Evolutionary conservation across 2,888 invertebrate genomes (phyloP), one percentile per base, ranked within the genome.

Genomic region (Hanleya hanleyi): DNA sequence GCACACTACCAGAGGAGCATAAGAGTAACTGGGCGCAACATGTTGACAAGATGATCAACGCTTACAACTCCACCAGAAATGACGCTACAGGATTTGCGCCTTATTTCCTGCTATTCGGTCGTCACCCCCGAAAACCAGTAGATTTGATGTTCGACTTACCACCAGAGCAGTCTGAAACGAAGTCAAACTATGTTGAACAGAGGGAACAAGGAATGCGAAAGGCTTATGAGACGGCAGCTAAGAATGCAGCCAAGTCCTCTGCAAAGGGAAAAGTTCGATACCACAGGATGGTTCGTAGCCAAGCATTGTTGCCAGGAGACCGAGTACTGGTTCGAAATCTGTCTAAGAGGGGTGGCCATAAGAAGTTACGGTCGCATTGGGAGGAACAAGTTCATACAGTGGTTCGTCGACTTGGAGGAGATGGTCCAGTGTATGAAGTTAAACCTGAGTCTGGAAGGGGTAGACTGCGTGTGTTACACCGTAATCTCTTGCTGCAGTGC

Each of bases 161-260:
- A 9, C 7, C 15, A 33, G 0, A 22, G 32, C 7, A 51, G n/a
- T 18, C 66, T 64, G 36, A n/a, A n/a, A n/a, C n/a, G n/a, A n/a
- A n/a, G 22, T 41, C 9, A 15, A 47, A 61, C 18, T 77, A 72
- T 66, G 70, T 68, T 1, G 15, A 68, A 9, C 33, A 69, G 22
- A 76, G 76, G 71, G 29, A 41, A 15, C 15, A 50, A 26, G 29
- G 71, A 6, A 74, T 71, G 72, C 26, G 70, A 29, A 70, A 74
- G 57, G 78, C 76, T 3, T 76, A 74, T 35, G 22, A 61, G 35
- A 69, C 73, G 47, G 78, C 76, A 6, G 64, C 73, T 1, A 5
- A 57, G 65, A 78, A 72, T 49, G 68, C 64, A 1, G 18, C 12
- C 0, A 71, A 70, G 22, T 26, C 36, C 12, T 26, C 61, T 18